Evolutionary conservation across 2,888 invertebrate species (phyloP).

Genomic region (Cabera pusaria): DNA sequence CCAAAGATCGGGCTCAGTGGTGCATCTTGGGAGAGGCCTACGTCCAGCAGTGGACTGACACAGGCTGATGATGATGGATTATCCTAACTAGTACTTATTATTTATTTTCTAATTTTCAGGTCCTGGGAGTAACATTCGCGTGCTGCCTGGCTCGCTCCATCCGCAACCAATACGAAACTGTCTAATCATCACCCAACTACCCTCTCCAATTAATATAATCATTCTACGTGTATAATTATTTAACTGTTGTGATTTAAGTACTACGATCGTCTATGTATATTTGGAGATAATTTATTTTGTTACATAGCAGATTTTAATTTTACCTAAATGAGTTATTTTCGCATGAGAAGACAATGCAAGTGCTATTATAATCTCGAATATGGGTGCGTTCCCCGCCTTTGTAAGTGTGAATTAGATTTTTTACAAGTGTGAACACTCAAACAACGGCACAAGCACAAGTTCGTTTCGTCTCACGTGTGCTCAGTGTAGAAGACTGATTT

Average conservation of each 20-base stretch:
- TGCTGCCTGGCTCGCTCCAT: conserved; percentile 97
- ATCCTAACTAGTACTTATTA: too few species aligned
- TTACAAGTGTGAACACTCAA: conserved; percentile 29
- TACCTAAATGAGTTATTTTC: too few species aligned
- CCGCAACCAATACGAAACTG: conserved; percentile 95
- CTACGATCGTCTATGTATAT: conserved; percentile 43
- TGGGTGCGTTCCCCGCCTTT: conserved; percentile 16
- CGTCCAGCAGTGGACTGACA: too few species aligned
- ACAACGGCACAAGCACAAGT: conserved; percentile 46
- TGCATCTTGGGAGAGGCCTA: too few species aligned
- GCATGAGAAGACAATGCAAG: conserved; percentile 26
- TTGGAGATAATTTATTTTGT: conserved; percentile 48
- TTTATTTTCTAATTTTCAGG: too few species aligned
- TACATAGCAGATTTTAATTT: too few species aligned
- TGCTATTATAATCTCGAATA: conserved; percentile 27
- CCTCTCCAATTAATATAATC: conserved; percentile 6
- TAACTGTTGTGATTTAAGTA: conserved; percentile 47
- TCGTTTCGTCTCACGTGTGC: conserved; percentile 51
- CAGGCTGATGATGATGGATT: too few species aligned
- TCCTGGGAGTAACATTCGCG: conserved; percentile 95
- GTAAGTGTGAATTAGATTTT: conserved; percentile 15
- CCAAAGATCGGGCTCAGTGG: too few species aligned
- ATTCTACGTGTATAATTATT: conserved; percentile 18
- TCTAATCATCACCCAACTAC: conserved; percentile 67
- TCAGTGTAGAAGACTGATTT: conserved; percentile 79